phyloP scores from a whole-genome alignment of 2,113 vertebrate genomes.

The Psammodynastes pulverulentus region DNA sequence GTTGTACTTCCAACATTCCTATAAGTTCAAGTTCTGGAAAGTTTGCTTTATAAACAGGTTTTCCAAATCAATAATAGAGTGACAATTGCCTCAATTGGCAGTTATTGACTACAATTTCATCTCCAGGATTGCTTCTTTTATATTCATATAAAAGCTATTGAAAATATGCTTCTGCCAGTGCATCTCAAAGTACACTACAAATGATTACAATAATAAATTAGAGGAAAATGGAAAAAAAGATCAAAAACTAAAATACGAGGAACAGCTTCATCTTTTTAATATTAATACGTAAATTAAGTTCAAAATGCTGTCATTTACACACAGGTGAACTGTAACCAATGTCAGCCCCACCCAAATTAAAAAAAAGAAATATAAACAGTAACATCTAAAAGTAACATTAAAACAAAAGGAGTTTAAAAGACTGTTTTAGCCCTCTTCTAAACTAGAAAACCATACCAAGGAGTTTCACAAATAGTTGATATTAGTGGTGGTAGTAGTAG shows the following conservation, averaged over 20 bases:
- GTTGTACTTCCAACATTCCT: background rate
- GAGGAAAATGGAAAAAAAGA: background rate
- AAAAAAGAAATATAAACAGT: background rate
- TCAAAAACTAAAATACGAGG: background rate
- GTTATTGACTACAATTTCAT: background rate
- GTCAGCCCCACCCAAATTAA: background rate
- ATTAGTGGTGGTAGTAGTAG: background rate
- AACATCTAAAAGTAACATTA: background rate
- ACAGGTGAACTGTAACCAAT: background rate
- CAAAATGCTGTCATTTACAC: background rate
- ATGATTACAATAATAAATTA: background rate
- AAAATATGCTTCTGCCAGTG: background rate
- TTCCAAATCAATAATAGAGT: background rate
- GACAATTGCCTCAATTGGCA: background rate
- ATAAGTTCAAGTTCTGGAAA: background rate
- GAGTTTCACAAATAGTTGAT: background rate
- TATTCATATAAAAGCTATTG: background rate
- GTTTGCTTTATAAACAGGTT: background rate
- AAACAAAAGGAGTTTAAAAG: background rate
- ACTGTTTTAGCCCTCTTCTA: background rate
- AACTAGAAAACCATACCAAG: background rate
- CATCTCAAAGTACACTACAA: background rate
- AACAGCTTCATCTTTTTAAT: background rate
- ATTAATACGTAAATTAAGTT: background rate
- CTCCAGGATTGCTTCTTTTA: background rate